Conservation (phyloP, 2,888 invertebrate genomes). For the Beris chalybata region DNA sequence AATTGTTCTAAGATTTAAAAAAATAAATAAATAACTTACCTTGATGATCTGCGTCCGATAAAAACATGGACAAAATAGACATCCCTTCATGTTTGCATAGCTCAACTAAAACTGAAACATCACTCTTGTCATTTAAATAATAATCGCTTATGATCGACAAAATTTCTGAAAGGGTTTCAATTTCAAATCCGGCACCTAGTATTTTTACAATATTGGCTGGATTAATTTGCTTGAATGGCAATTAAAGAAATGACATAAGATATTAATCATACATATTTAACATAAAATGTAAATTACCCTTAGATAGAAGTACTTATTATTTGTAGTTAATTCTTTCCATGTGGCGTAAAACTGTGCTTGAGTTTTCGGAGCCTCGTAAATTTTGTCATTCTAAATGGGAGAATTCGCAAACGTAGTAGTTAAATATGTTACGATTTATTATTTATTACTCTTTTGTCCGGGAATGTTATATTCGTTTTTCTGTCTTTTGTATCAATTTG, state of each 20-base stretch:
- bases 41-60: constrained; percentile 49
- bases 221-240: constrained; percentile 46
- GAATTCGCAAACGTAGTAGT: neutral
- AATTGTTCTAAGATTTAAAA: neutral
- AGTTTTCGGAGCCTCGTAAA: constrained; percentile 47
- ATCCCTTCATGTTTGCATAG: constrained; percentile 51
- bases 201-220: constrained; percentile 48
- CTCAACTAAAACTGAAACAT: constrained; percentile 45
- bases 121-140: constrained; percentile 41
- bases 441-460: neutral
- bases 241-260: constrained; percentile 1
- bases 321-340: constrained; percentile 51
- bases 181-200: constrained; percentile 53
- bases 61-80: constrained; percentile 49
- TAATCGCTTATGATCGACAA: constrained; percentile 45
- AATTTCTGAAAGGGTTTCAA: constrained; percentile 49
- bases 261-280: neutral
- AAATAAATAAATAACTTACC: constrained; percentile 41
- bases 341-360: constrained; percentile 52
- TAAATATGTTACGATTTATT: constrained; percentile 1
- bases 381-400: constrained; percentile 12
- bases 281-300: constrained; percentile 42
- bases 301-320: constrained; percentile 51
- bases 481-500: constrained; percentile 40
- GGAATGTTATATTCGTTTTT: neutral